Percentiles rank a stretch among this genome's conserved stretches.
Conservation (phyloP, 1,140 invertebrate species). For the Cyrtorhinus lividipennis region DNA sequence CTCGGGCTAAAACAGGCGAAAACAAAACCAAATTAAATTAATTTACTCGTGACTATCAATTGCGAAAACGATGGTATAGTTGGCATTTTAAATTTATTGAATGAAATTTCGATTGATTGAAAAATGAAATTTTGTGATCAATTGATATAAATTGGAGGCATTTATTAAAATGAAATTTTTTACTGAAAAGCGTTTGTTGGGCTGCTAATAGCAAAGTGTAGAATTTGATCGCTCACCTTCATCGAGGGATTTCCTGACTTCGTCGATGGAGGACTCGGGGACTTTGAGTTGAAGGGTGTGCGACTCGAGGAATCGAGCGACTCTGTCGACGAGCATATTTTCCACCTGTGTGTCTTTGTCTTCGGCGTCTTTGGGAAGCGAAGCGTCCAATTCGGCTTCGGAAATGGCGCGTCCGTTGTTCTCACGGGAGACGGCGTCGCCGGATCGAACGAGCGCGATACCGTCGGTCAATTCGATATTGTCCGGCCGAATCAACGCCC, state of each 20-base stretch:
- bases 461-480: conserved; percentile 45
- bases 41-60: too few species aligned
- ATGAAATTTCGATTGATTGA: too few species aligned
- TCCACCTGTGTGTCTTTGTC: conserved; percentile 61
- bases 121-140: too few species aligned
- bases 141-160: too few species aligned
- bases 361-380: conserved; percentile 46
- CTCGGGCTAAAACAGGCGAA: conserved; percentile 37
- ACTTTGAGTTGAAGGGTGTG: conserved; percentile 63
- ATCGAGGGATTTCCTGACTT: conserved; percentile 46
- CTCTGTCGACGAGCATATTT: conserved; percentile 53
- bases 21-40: conserved; percentile 14
- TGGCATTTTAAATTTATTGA: neutral
- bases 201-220: too few species aligned
- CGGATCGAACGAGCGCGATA: conserved; percentile 48
- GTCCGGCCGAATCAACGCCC: conserved; percentile 35
- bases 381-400: conserved; percentile 36
- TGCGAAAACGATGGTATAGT: too few species aligned
- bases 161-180: too few species aligned
- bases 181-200: too few species aligned
- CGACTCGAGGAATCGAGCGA: conserved; percentile 56
- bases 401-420: conserved; percentile 35
- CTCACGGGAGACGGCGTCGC: conserved; percentile 24
- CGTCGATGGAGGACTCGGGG: conserved; percentile 47
- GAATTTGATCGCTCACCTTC: conserved; percentile 40